Conservation (phyloP, 2,797 vertebrate species). For the Pseudopleuronectes americanus region DNA sequence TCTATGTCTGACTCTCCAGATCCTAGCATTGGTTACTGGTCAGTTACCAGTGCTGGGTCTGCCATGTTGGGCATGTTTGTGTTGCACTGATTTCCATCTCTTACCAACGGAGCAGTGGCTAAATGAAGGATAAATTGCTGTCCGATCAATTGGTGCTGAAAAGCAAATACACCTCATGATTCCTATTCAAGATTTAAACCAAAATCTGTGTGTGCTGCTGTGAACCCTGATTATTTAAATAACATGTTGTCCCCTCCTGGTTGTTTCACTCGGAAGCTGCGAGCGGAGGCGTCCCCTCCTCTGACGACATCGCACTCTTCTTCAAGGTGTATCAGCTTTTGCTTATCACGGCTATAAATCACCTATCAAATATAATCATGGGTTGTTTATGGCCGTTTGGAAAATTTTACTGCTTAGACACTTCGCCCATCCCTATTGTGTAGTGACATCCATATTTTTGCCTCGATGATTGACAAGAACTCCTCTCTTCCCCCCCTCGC, state of each 20-base stretch:
- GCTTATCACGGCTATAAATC: too few species aligned
- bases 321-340: too few species aligned
- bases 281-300: neutral
- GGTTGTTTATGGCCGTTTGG: too few species aligned
- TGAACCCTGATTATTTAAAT: too few species aligned
- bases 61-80: neutral
- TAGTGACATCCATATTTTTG: conserved; percentile 15
- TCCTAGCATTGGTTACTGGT: neutral
- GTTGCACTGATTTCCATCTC: neutral
- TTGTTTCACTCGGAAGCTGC: neutral
- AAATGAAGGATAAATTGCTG: neutral
- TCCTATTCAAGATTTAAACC: too few species aligned
- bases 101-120: too few species aligned
- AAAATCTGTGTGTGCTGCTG: too few species aligned
- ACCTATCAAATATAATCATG: too few species aligned
- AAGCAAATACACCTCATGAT: neutral
- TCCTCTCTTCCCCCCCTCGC: conserved; percentile 18
- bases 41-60: neutral
- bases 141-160: neutral
- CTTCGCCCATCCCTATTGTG: neutral
- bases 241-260: too few species aligned
- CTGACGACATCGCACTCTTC: too few species aligned
- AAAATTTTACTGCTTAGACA: too few species aligned
- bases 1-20: neutral
- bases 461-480: conserved; percentile 19